Base-by-base conservation (phyloP, 2,113 vertebrate genomes). In the Ramphastos sulfuratus region DNA sequence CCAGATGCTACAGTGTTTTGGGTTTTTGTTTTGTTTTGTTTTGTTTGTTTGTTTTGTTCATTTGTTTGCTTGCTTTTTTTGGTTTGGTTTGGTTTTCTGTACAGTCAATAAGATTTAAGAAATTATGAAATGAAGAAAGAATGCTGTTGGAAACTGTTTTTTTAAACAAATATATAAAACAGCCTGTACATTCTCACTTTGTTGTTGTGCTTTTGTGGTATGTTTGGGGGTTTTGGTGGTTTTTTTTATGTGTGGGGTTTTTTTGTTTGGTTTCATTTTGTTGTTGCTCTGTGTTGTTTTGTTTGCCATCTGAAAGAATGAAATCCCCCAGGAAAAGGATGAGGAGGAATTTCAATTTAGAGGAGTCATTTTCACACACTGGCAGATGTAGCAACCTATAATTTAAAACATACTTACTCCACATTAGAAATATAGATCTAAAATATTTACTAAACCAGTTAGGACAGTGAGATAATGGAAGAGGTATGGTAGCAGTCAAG, bases 401-500 rank as follows among this genome's bases (percentile, higher is more conserved):
- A 90, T 71, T 91, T 80, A 88, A 95, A 81, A 13, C 11, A 35
- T 52, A 48, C 72, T 93, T 82, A 85, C n/a, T 73, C 24, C 77
- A 30, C 65, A 67, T 85, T 83, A 67, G 33, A 80, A 71, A 19
- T 59, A 61, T 19, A 78, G 31, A 77, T 74, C 15, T 94, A 86
- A 96, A 91, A 88, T 83, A 96, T 90, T 91, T 87, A 86, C 66
- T 69, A 90, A 94, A 89, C 24, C 55, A 63, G 73, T 82, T 83
- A 82, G 55, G 63, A 76, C 27, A 58, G 33, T 44, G 35, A 75
- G 66, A 65, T 94, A 92, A 93, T 70, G 86, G 61, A 85, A 89
- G 10, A 87, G 28, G 20, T 76, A 87, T 69, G 39, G 44, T 70
- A 70, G 30, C 39, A 73, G n/a, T 95, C 52, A 82, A 92, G 48